phyloP scores from a whole-genome alignment of 35 echinoderm and acorn worm genomes.

The Lytechinus variegatus region DNA sequence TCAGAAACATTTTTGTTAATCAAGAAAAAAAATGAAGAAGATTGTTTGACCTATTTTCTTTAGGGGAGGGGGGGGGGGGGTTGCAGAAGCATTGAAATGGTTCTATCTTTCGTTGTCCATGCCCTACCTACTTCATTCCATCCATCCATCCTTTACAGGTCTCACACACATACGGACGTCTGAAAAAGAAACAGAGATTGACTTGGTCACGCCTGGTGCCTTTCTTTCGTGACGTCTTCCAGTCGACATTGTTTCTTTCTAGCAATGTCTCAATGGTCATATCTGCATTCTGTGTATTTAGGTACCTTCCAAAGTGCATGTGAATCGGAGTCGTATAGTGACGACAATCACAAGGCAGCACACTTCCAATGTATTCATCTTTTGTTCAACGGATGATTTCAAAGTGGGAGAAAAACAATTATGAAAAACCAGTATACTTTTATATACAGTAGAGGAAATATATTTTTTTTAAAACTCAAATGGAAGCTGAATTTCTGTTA shows the following conservation, averaged over 20 bases:
- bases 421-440: neutral
- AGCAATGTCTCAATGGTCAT: constrained; percentile 46
- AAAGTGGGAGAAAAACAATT: neutral
- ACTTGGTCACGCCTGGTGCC: neutral
- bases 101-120: neutral
- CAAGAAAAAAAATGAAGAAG: no score
- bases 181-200: neutral
- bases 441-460: no score
- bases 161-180: neutral
- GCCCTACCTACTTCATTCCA: neutral
- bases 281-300: constrained; percentile 46
- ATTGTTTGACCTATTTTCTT: no score
- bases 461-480: no score
- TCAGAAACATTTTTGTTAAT: no score
- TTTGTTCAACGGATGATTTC: neutral
- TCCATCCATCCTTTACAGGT: neutral
- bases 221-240: neutral
- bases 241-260: constrained; percentile 39
- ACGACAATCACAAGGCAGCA: neutral
- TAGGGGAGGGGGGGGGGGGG: no score
- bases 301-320: constrained; percentile 10
- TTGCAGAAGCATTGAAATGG: no score
- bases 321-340: neutral
- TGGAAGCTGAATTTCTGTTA: neutral
- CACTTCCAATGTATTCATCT: neutral